Evolutionary conservation across 1,140 invertebrate genomes (phyloP), one percentile per base, ranked within the genome.

Genomic region (Onthophagus taurus): DNA sequence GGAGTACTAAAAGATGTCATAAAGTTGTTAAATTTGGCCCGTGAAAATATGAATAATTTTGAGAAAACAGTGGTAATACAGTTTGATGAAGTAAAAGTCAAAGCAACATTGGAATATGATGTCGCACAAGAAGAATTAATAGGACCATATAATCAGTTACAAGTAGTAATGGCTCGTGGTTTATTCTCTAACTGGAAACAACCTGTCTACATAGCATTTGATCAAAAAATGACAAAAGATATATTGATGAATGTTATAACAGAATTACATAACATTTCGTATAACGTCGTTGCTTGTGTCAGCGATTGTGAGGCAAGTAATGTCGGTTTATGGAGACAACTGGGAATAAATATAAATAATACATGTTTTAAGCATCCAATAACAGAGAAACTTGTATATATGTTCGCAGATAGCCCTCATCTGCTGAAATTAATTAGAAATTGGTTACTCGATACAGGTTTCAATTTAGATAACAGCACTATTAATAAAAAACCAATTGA

Each of bases 161-260:
- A 65, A 47, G 53, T 57, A n/a, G 41, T 58, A 8, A 55, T 66
- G 42, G 53, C 52, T 7, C 44, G 55, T 45, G 57, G 61, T 21
- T 35, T 65, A 7, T 54, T 54, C 36, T 39, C 30, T n/a, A 41
- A 54, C 14, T 66, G 60, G 61, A 60, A 62, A 35, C 64, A 66
- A 45, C 56, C 52, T 8, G 43, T 67, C 3, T 66, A 58, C 45
- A 23, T 57, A 5, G 52, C 47, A 8, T 67, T 64, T 51, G 64
- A 67, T 46, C 38, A 47, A 31, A 54, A 51, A 45, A 57, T 67
- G 31, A 59, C 55, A 11, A 51, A 55, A 47, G 38, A 56, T 30
- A 52, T 58, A 21, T 31, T 67, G 7, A 20, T 45, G 0, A 13
- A 50, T 19, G 37, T 60, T 3, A 60, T 65, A 12, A 45, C 23